phyloP scores from a whole-genome alignment of 2,797 vertebrate genomes.

The Cyclura pinguis region DNA sequence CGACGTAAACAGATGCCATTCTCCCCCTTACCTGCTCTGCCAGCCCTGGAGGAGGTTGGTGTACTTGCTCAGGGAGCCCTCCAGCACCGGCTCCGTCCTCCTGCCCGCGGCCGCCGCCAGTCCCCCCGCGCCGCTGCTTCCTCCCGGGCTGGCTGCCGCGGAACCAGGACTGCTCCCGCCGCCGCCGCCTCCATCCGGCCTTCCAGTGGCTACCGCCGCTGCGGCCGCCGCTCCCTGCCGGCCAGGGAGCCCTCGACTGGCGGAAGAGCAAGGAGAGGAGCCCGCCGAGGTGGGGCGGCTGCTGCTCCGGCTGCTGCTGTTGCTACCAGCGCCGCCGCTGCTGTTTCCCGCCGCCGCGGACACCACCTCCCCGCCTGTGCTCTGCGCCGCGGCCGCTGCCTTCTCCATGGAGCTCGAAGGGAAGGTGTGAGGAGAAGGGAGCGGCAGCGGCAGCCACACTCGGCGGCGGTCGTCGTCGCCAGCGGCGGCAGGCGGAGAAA shows the following conservation, averaged over 20 bases:
- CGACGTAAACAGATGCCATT: background rate
- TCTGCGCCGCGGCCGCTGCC: constrained; percentile 43
- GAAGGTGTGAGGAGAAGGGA: background rate
- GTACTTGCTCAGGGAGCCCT: constrained; percentile 96
- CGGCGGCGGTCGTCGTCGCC: constrained; percentile 25
- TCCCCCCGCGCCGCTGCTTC: constrained; percentile 68
- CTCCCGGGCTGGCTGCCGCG: constrained; percentile 75
- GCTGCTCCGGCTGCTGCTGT: constrained; percentile 81
- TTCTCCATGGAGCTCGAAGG: constrained; percentile 76
- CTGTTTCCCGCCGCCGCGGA: background rate
- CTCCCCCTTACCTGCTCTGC: constrained; percentile 91
- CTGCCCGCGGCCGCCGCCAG: constrained; percentile 61
- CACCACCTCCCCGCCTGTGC: background rate
- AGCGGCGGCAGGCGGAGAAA: constrained; percentile 58
- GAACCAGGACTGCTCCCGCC: constrained; percentile 72
- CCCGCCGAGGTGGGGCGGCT: constrained; percentile 82
- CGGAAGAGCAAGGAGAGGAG: constrained; percentile 76
- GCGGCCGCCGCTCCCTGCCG: constrained; percentile 8
- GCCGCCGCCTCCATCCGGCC: constrained; percentile 58
- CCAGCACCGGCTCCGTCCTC: constrained; percentile 83
- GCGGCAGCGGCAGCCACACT: constrained; percentile 41
- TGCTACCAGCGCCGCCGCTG: constrained; percentile 48
- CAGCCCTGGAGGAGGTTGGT: constrained; percentile 98
- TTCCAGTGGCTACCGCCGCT: constrained; percentile 55
- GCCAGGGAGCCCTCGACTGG: constrained; percentile 61